Conservation (phyloP, 2,888 invertebrate genomes). For the Drosophila birchii region DNA sequence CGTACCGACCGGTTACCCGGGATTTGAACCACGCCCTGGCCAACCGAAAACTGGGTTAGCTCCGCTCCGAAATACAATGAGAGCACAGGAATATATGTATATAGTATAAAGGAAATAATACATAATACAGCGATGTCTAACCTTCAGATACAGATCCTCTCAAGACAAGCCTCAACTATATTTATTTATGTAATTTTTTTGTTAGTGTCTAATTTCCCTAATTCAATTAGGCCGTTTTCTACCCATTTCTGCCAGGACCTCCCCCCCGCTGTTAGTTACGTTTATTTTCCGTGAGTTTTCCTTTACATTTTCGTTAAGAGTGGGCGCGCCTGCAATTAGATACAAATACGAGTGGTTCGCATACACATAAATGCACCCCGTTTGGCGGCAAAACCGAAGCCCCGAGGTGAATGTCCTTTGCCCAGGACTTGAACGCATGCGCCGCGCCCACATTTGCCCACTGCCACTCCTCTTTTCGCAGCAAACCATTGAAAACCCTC, state of each 20-base stretch:
- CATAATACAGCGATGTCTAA: background rate
- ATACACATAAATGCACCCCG: constrained; percentile 70
- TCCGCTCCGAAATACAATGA: constrained; percentile 19
- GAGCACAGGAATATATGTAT: background rate
- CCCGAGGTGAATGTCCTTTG: constrained; percentile 76
- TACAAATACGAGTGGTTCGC: constrained; percentile 59
- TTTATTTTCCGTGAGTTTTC: constrained; percentile 4
- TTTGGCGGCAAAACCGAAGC: constrained; percentile 72
- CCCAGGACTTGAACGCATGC: constrained; percentile 61
- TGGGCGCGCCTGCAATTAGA: constrained; percentile 75
- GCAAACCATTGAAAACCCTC: background rate
- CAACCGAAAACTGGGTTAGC: constrained; percentile 75
- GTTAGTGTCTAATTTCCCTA: background rate
- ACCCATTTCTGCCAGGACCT: background rate
- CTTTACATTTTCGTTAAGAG: constrained; percentile 17
- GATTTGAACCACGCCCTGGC: constrained; percentile 79
- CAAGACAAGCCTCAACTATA: background rate
- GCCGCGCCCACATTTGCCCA: constrained; percentile 21
- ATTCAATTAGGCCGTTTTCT: constrained; percentile 11
- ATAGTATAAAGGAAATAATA: background rate
- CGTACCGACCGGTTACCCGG: constrained; percentile 68
- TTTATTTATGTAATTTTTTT: background rate
- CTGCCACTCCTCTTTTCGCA: constrained; percentile 32
- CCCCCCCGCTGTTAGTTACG: background rate
- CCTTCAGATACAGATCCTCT: background rate